These are phyloP conservation scores for Sinohyriopsis cumingii DNA, from an alignment of 2,888 invertebrate genomes.

Conservation along the genomic window DNA sequence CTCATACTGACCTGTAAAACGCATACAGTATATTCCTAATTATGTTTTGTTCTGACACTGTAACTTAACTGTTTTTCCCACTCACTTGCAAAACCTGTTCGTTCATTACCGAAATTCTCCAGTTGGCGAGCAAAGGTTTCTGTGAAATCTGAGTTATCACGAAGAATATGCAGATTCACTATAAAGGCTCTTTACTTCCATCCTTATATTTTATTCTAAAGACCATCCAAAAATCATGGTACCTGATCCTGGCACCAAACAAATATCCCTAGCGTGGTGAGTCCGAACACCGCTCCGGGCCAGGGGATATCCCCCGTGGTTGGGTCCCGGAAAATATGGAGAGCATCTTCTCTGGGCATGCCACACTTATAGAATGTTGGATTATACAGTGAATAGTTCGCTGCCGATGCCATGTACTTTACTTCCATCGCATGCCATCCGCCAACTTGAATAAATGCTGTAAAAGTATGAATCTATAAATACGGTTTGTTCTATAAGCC, in stretches of 20 bases:
- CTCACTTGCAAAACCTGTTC: too few species aligned
- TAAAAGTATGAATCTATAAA: neutral
- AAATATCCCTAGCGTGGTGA: conserved; percentile 63
- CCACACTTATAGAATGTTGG: conserved; percentile 57
- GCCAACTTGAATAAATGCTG: conserved; percentile 67
- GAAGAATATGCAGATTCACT: neutral
- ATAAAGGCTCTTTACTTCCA: neutral
- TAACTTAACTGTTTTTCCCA: too few species aligned
- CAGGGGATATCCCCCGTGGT: conserved; percentile 62
- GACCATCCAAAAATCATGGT: neutral
- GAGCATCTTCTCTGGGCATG: conserved; percentile 55
- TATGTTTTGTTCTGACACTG: too few species aligned
- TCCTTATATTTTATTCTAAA: neutral
- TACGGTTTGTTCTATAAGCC: too few species aligned
- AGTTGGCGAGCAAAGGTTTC: too few species aligned
- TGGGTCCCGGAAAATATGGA: conserved; percentile 60
- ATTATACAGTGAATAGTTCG: conserved; percentile 64
- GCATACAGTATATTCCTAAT: too few species aligned
- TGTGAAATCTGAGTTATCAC: neutral
- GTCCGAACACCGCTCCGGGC: conserved; percentile 65
- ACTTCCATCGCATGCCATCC: conserved; percentile 72
- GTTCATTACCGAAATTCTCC: too few species aligned
- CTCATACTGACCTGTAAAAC: too few species aligned
- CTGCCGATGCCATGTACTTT: conserved; percentile 68
- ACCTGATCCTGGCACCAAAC: conserved; percentile 70